phyloP scores from a whole-genome alignment of 2,113 vertebrate species.

The Antechinus stuartii region DNA sequence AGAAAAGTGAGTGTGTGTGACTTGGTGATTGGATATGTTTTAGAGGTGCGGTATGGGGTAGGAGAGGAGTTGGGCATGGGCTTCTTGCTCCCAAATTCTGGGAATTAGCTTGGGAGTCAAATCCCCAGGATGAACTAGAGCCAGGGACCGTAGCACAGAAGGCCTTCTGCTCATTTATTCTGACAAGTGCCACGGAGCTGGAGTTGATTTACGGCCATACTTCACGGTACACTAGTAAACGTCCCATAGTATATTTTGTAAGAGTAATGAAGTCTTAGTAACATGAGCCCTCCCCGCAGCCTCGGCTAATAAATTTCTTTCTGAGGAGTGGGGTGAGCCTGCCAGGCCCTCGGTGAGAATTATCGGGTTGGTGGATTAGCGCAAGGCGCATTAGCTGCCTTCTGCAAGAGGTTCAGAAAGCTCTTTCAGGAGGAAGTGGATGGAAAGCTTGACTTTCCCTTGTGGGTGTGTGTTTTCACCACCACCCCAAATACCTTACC shows the following conservation, averaged over 20 bases:
- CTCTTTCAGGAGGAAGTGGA: slow-evolving; percentile 3
- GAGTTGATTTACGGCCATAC: slow-evolving; percentile 72
- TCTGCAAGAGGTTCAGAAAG: neutral
- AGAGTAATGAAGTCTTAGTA: slow-evolving; percentile 74
- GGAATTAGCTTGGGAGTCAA: neutral
- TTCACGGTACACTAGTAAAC: slow-evolving; percentile 77
- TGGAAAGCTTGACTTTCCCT: neutral
- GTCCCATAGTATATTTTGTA: slow-evolving; percentile 75
- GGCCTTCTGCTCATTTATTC: slow-evolving; percentile 48
- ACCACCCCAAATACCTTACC: neutral
- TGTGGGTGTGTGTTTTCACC: neutral
- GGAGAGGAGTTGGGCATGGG: neutral
- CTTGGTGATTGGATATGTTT: neutral
- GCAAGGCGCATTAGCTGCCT: slow-evolving; percentile 12
- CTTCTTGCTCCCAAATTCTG: accelerated
- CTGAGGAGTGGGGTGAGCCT: slow-evolving; percentile 46
- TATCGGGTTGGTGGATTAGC: neutral
- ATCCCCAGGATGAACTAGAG: slow-evolving; percentile 5
- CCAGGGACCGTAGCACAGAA: neutral
- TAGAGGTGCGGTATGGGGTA: neutral
- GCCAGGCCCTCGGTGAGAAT: slow-evolving; percentile 51
- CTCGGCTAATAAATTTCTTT: slow-evolving; percentile 74
- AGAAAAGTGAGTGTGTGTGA: neutral
- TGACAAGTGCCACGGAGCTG: slow-evolving; percentile 57
- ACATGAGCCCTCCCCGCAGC: slow-evolving; percentile 61